Evolutionary conservation across 1,140 invertebrate genomes (phyloP).

Genomic region (Atta texana): DNA sequence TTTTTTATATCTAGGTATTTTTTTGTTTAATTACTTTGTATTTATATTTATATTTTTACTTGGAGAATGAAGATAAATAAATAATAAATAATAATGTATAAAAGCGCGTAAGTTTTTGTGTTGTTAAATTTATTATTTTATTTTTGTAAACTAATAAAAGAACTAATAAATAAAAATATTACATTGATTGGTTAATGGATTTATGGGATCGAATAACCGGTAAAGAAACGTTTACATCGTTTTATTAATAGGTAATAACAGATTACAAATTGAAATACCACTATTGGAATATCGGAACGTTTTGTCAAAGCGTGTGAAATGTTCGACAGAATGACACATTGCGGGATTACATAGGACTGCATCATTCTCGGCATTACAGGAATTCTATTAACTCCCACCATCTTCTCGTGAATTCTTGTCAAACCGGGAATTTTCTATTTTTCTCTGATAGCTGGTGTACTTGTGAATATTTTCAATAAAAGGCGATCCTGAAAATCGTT

Average conservation of each 20-base stretch:
- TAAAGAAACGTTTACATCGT: conserved; percentile 39
- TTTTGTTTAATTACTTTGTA: not conserved
- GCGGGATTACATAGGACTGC: conserved; percentile 47
- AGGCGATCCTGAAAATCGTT: conserved; percentile 47
- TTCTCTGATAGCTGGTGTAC: not conserved
- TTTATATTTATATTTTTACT: not conserved
- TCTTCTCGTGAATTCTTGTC: conserved; percentile 39
- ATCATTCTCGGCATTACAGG: conserved; percentile 50
- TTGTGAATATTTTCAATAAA: conserved; percentile 54
- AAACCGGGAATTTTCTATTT: conserved; percentile 54
- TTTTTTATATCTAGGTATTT: not conserved
- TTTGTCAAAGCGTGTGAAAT: conserved; percentile 56
- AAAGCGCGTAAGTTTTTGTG: not conserved
- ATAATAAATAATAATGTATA: not conserved
- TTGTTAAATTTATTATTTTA: conserved; percentile 4
- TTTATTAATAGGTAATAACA: conserved; percentile 51
- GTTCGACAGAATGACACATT: conserved; percentile 57
- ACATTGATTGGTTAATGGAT: conserved; percentile 32
- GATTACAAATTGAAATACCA: conserved; percentile 41
- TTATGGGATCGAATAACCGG: not conserved
- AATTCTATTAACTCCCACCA: conserved; percentile 41
- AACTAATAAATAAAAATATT: not conserved
- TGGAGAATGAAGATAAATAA: not conserved
- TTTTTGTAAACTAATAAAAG: not conserved
- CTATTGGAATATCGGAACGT: conserved; percentile 55